These are phyloP conservation scores for Caenorhabditis brenneri DNA, from an alignment of 1,140 invertebrate species.

Conservation along the genomic window DNA sequence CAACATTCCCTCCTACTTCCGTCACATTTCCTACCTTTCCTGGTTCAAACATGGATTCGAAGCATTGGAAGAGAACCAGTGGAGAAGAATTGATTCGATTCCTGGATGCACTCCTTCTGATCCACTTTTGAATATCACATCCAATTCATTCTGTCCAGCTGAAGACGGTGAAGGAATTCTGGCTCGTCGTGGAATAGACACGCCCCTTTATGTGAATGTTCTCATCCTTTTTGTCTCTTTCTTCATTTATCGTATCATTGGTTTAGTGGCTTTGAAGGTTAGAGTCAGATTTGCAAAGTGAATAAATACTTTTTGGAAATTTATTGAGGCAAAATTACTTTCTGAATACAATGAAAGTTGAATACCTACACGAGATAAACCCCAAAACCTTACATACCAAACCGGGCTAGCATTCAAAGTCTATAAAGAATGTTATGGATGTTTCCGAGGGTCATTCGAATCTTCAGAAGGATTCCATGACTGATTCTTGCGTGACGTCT, in stretches of 20 bases:
- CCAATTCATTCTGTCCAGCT: constrained; percentile 1
- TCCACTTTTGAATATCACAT: neutral
- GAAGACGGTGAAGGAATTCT: neutral
- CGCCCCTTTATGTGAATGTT: neutral
- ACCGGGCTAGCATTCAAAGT: no score
- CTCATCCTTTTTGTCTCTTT: constrained; percentile 34
- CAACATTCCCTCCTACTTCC: constrained; percentile 84
- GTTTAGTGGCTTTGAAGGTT: constrained; percentile 2
- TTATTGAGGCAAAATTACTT: neutral
- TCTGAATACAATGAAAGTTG: no score
- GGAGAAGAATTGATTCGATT: constrained; percentile 73
- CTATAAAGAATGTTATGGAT: neutral
- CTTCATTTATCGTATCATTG: constrained; percentile 29
- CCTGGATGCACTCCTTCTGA: neutral
- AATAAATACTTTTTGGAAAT: no score
- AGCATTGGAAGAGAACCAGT: constrained; percentile 87
- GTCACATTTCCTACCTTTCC: constrained; percentile 88
- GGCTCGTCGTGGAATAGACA: constrained; percentile 28
- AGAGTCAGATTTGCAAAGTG: constrained; percentile 14
- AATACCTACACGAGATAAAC: no score
- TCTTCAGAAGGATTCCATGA: neutral
- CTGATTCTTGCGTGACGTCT: neutral
- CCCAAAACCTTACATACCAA: neutral
- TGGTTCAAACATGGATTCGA: constrained; percentile 94
- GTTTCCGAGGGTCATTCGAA: neutral